Evolutionary conservation across 2,888 invertebrate species (phyloP).

Genomic region (Thera britannica): DNA sequence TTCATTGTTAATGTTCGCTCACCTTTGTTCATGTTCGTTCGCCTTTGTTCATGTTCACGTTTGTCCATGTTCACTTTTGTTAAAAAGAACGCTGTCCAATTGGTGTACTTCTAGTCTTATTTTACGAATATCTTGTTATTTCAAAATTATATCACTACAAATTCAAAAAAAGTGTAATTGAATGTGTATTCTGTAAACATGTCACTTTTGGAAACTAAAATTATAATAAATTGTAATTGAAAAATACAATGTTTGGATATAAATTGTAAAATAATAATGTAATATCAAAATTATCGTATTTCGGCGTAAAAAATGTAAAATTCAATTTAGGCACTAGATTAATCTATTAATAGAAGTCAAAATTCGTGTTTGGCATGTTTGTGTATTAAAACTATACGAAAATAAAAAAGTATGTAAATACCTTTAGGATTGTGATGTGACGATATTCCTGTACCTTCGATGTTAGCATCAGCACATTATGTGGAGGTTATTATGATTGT

Average conservation of each 20-base stretch:
- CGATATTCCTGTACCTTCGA: constrained; percentile 71
- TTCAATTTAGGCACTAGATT: constrained; percentile 70
- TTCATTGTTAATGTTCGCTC: constrained; percentile 28
- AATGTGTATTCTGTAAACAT: constrained; percentile 14
- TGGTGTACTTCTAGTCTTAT: constrained; percentile 80
- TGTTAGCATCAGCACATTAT: constrained; percentile 63
- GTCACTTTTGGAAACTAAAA: constrained; percentile 42
- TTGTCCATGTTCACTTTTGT: constrained; percentile 39
- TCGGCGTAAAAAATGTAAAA: constrained; percentile 77
- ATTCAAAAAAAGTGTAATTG: constrained; percentile 11
- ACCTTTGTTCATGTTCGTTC: constrained; percentile 21
- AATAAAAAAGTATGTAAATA: constrained; percentile 70
- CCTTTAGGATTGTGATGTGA: constrained; percentile 77
- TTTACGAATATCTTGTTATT: constrained; percentile 51
- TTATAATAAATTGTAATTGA: constrained; percentile 47
- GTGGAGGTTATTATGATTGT: constrained; percentile 43
- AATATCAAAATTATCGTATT: constrained; percentile 72
- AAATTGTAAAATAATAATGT: constrained; percentile 52
- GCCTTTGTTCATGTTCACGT: constrained; percentile 16
- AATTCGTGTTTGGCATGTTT: constrained; percentile 77
- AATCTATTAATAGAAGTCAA: constrained; percentile 73
- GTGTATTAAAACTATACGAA: constrained; percentile 61
- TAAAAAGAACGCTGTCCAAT: constrained; percentile 53
- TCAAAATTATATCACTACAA: constrained; percentile 46
- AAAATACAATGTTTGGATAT: constrained; percentile 48